Evolutionary conservation across 2,888 invertebrate species (phyloP).

Genomic region (Argynnis bischoffii): DNA sequence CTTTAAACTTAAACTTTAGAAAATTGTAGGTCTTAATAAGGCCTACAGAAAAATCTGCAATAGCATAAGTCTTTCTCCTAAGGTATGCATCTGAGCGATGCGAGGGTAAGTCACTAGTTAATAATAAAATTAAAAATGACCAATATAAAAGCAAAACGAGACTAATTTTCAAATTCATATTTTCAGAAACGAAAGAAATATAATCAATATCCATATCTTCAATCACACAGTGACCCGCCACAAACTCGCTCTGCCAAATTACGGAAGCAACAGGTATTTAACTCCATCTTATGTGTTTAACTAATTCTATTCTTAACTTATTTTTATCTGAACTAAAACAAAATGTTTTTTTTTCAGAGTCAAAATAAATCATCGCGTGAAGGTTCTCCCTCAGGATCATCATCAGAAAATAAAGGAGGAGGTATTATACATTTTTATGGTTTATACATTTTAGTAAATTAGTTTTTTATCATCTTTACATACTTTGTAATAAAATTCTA

Average conservation of each 20-base stretch:
- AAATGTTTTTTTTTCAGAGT: conserved; percentile 47
- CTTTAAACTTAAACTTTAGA: too few relatives aligned
- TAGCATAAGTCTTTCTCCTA: too few relatives aligned
- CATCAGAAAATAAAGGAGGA: conserved; percentile 68
- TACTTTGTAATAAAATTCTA: too few relatives aligned
- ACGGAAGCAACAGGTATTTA: conserved; percentile 81
- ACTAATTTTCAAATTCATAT: not conserved
- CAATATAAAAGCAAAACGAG: not conserved
- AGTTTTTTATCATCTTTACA: too few relatives aligned
- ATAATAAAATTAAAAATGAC: not conserved
- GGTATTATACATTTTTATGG: not conserved
- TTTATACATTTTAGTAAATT: too few relatives aligned
- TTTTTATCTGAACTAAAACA: not conserved
- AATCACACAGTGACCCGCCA: conserved; percentile 72
- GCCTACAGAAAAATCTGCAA: too few relatives aligned
- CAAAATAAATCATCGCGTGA: conserved; percentile 71
- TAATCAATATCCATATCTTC: conserved; percentile 74
- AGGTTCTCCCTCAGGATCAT: conserved; percentile 72
- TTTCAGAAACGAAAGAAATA: conserved; percentile 77
- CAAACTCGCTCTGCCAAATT: conserved; percentile 82
- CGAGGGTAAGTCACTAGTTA: too few relatives aligned
- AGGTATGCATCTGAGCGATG: too few relatives aligned
- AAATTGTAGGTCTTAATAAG: too few relatives aligned
- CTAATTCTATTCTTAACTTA: conserved; percentile 17
- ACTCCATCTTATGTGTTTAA: not conserved